Base-by-base conservation (phyloP, 2,797 vertebrate genomes). In the Orientallactaga sibirica region DNA sequence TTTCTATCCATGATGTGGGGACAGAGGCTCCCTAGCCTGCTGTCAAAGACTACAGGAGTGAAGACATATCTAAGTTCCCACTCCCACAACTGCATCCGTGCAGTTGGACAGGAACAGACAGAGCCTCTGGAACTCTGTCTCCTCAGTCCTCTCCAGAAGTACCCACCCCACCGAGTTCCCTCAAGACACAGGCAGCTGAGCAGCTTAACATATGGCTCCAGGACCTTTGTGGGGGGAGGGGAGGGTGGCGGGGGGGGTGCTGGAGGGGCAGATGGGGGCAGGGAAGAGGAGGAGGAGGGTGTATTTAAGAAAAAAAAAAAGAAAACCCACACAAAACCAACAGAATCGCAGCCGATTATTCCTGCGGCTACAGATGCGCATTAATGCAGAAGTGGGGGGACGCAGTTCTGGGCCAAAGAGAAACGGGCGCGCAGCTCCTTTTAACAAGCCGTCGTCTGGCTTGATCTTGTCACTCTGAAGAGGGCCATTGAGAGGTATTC, bases 401-500 rank as follows among this genome's bases (percentile, higher is more conserved):
- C 98, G 95, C 98, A 97, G 98, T 98, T 98, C 66, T 96, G 97
- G 97, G 97, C 97, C 91, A 96, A 97, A 98, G 96, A 97, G 97
- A 97, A 97, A 97, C 96, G 94, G 94, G 98, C 97, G 95, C 98
- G 97, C 98, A 92, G 98, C 98, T 98, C 98, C 98, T 98, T 99
- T 99, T 98, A 99, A 98, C 98, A 98, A 98, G 98, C 99, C 98
- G 98, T 99, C 99, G 99, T 99, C 99, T 99, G 98, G 98, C 99
- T 98, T 98, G 98, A 99, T 99, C 98, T 99, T 99, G 99, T 99
- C 99, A 99, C 98, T 99, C 98, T 99, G 98, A 99, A 98, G 98
- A 98, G 98, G 98, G 98, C 99, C 98, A 99, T 99, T 99, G 98
- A 99, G 98, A 98, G 98, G 98, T 99, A 99, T 99, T 99, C 99